Base-by-base conservation (phyloP, 2,797 vertebrate species). In the Tinamus major region DNA sequence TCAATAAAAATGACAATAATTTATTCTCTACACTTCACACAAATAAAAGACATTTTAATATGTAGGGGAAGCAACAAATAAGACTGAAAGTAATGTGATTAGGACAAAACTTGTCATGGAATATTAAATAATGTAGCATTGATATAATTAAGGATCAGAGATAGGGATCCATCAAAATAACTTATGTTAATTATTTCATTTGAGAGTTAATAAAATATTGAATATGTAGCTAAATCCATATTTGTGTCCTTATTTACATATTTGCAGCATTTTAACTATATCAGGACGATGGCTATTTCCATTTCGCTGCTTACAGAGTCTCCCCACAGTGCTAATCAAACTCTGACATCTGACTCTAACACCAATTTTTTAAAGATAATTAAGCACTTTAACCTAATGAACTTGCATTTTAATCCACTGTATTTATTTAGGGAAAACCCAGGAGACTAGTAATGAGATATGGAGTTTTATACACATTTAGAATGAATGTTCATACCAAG, bases 141-240 rank as follows among this genome's bases (percentile, higher is more conserved):
- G 79, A 87, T 87, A 96, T 87, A 96, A 97, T 97, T 97, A 94
- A 94, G 92, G 55, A 93, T 69, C 75, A 65, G 68, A 95, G 87
- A 93, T 74, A 92, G 19, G 72, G 82, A 94, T 90, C 76, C 58
- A 90, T 84, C 84, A 95, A 91, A 93, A 89, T 95, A 95, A 94
- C 23, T 88, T 96, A 95, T 84, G 89, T 46, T 95, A 96, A 96
- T 97, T 89, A 93, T 89, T 96, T 93, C 95, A 85, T 94, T 80
- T 94, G 95, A 95, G 92, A 96, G 64, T 90, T 96, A 94, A 95
- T 85, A 95, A 95, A 96, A 96, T 91, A 96, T 83, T 93, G 87
- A 93, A 67, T 87, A 85, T 78, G 75, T 94, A 95, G 91, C 85
- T 68, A 95, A 65, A 62, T 35, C 21, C 89, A 70, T 92, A 89